These are phyloP conservation scores for Orthosia cruda DNA, from an alignment of 2,888 invertebrate species.

Conservation along the genomic window DNA sequence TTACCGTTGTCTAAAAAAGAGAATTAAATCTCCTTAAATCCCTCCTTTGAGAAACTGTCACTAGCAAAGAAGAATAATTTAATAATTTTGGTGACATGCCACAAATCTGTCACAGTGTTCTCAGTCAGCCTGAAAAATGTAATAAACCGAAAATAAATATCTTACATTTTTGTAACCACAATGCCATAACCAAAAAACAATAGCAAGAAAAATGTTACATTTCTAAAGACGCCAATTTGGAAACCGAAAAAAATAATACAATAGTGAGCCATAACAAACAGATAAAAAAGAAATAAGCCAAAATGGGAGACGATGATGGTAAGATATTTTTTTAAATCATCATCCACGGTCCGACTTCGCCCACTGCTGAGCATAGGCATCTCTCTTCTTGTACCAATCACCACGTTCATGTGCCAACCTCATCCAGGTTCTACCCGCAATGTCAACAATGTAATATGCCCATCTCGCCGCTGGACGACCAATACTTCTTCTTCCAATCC, in stretches of 20 bases:
- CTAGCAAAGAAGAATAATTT: conserved; percentile 4
- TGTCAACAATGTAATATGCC: too few relatives aligned
- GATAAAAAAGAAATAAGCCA: neutral
- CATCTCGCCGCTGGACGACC: too few relatives aligned
- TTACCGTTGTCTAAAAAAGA: too few relatives aligned
- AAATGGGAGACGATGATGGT: conserved; percentile 49
- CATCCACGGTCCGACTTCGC: too few relatives aligned
- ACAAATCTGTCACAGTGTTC: conserved; percentile 7
- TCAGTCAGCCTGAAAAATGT: neutral
- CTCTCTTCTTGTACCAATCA: too few relatives aligned
- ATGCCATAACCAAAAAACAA: neutral
- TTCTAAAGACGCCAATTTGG: neutral
- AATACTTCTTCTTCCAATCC: too few relatives aligned
- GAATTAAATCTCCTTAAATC: neutral
- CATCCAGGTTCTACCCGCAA: too few relatives aligned
- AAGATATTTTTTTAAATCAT: conserved; percentile 7
- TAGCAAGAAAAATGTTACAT: neutral
- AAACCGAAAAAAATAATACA: neutral
- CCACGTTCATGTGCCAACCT: too few relatives aligned
- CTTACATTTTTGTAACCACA: neutral
- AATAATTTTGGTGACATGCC: neutral
- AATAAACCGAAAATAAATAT: neutral
- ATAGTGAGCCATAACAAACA: neutral
- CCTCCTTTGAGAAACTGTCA: neutral
- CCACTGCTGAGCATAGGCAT: too few relatives aligned